Evolutionary conservation across 2,888 invertebrate genomes (phyloP), one percentile per base, ranked within the genome.

Genomic region (Eugnorisma glareosa): DNA sequence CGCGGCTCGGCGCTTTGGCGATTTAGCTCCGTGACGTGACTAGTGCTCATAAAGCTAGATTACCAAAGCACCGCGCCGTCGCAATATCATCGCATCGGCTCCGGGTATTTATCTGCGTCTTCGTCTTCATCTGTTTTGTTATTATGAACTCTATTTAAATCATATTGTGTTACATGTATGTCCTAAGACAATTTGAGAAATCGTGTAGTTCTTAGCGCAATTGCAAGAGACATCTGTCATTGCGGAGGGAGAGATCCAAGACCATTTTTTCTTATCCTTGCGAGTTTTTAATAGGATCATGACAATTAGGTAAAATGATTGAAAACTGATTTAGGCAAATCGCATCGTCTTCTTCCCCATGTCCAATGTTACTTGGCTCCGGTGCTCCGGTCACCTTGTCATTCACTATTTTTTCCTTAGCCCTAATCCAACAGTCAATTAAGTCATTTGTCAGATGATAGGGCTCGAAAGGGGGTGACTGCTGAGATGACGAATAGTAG

Each of bases 1-100:
- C 91, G 94, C 96, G 94, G 93, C 96, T 97, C 98, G 97, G 96
- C 97, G 95, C 98, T 98, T 98, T 98, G 98, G 98, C 98, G 97
- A 98, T 98, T 98, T 98, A 98, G 98, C 98, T 98, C 98, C 97
- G 97, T 98, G 98, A 98, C 97, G 97, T 97, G 94, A 95, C 95
- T 93, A 95, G 96, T 92, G 97, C 97, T 98, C 98, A 98, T 98
- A 98, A 98, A 98, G 98, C 98, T 98, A 98, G 98, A 98, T 98
- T 98, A 98, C 98, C 98, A 98, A 98, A 98, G 98, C 98, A 98
- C 96, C 97, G 97, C 94, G 95, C 89, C 90, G 92, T 79, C 85
- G 92, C 91, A 51, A 67, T 35, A 31, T 83, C 91, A 67, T 59
- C 91, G 72, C 68, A 35, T 37, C 82, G 64, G 77, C 71, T 43